Evolutionary conservation across 2,888 invertebrate species (phyloP), one percentile per base, ranked within the genome.

Genomic region (Marronus borbonicus): DNA sequence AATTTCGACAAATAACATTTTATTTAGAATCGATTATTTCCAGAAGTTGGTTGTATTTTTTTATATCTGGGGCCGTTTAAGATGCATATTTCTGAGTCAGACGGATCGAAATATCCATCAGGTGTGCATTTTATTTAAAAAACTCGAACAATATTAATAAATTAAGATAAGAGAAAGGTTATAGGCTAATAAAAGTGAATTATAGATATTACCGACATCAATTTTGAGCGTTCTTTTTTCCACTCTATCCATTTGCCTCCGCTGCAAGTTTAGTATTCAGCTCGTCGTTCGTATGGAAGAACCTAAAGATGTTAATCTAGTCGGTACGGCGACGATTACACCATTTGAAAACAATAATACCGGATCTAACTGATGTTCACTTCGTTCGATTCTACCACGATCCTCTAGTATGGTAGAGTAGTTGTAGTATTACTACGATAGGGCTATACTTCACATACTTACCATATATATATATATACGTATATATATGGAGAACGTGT

Each of bases 341-440:
- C 28, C 62, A 62, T 62, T 62, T 62, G 62, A 62, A 62, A 62
- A 62, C 62, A 62, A 62, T 62, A 62, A 62, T 62, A 31, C 62
- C 62, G 62, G 62, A 62, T 62, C 62, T 62, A 62, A 52, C 39
- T 8, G 44, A 44, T 44, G 12, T 44, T 12, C 44, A 8, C 8
- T 44, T 12, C 44, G 44, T 8, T 44, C 44, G 12, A 12, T 12
- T 44, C 8, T 8, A 12, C 44, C 44, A 44, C 44, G 44, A 44
- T 44, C 44, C 0, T 44, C 12, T 44, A 12, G 10, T 44, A 12
- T 44, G 12, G 8, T 44, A 12, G 44, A 12, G 44, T 44, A 44
- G 44, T 44, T 8, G 44, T 44, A 44, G 31, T 36, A 36, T 36
- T 44, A 44, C 10, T 39, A 39, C 8, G 39, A 39, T 39, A 39